phyloP scores from a whole-genome alignment of 1,140 invertebrate species.

The Euschistus heros region DNA sequence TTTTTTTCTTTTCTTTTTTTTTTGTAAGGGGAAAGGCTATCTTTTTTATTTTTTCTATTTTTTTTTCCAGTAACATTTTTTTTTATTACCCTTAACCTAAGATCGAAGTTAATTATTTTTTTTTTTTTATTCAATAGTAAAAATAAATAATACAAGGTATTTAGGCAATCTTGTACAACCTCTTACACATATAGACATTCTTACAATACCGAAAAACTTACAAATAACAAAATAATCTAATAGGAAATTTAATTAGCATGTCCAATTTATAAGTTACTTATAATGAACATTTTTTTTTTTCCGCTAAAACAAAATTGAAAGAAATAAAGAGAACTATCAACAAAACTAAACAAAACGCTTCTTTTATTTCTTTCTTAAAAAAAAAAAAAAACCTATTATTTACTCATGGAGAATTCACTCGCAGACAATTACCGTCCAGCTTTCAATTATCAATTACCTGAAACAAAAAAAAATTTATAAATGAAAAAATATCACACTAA shows the following conservation, averaged over 20 bases:
- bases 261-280: background rate
- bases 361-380: background rate
- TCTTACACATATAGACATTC: background rate
- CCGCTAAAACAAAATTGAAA: conserved; percentile 7
- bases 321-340: background rate
- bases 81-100: too few relatives aligned
- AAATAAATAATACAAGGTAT: conserved; percentile 13
- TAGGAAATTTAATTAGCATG: conserved; percentile 14
- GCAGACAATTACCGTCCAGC: background rate
- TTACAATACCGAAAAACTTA: conserved; percentile 1
- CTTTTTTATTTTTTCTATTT: too few relatives aligned
- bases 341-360: background rate
- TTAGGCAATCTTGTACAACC: background rate
- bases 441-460: conserved; percentile 11
- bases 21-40: too few relatives aligned
- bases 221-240: conserved; percentile 1
- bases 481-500: background rate
- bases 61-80: too few relatives aligned
- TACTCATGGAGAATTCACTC: background rate
- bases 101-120: too few relatives aligned
- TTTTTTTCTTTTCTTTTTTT: too few relatives aligned
- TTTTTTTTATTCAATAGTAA: background rate
- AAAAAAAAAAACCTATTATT: background rate
- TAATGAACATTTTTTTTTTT: background rate
- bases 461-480: conserved; percentile 3